A percentile compares a stretch with the other conserved stretches of the same genome.
These are phyloP conservation scores for Gallinago solitaria DNA, from an alignment of 2,797 vertebrate genomes.

Conservation along the genomic window DNA sequence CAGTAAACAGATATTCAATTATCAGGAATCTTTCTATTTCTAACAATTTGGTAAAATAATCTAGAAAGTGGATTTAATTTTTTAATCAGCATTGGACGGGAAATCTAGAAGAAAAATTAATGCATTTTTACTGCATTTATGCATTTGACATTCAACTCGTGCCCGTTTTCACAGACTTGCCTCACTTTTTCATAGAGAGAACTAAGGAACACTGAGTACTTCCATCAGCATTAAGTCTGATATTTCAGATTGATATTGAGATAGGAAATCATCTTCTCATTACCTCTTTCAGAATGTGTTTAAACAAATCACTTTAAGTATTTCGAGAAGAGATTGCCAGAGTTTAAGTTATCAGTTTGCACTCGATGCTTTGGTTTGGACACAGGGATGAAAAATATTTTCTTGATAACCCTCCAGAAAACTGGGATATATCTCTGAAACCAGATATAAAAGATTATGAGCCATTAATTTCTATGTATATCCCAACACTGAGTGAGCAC, in stretches of 20 bases:
- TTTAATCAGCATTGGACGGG: background rate
- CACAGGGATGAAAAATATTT: background rate
- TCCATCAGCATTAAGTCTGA: background rate
- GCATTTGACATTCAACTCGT: background rate
- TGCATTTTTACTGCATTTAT: background rate
- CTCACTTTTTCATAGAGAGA: background rate
- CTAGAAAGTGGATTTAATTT: rapidly evolving
- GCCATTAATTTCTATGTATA: background rate
- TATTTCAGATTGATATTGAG: background rate
- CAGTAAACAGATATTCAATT: background rate
- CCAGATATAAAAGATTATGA: background rate
- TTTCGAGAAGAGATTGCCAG: background rate
- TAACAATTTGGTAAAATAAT: background rate
- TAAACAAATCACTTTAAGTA: background rate
- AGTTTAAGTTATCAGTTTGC: background rate
- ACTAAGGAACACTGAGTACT: background rate
- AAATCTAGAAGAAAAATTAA: background rate
- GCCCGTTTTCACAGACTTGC: background rate
- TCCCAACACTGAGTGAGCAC: background rate
- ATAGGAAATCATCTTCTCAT: background rate
- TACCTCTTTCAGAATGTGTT: background rate
- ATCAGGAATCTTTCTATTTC: background rate
- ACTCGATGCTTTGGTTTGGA: background rate
- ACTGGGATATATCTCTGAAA: background rate
- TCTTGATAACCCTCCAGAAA: background rate